phyloP scores from a whole-genome alignment of 2,113 vertebrate species.

The Phylloscopus trochiloides region DNA sequence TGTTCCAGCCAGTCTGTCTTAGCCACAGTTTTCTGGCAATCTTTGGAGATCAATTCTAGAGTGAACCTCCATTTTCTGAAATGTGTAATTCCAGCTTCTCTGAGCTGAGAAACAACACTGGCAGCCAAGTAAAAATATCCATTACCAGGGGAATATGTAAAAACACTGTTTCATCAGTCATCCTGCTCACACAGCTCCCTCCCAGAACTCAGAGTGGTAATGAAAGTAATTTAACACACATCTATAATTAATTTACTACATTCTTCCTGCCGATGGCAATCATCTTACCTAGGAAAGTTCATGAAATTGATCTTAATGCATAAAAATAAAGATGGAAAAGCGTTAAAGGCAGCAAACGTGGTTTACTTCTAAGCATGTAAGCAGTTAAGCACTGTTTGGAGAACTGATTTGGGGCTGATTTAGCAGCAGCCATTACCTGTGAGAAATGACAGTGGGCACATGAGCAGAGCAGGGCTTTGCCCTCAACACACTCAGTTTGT shows the following conservation, averaged over 20 bases:
- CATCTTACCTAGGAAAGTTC: constrained; percentile 69
- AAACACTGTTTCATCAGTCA: constrained; percentile 78
- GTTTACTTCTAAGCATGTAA: constrained; percentile 46
- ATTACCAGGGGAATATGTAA: constrained; percentile 62
- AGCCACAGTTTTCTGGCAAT: background rate
- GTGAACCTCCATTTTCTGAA: constrained; percentile 8
- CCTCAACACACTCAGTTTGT: background rate
- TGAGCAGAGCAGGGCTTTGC: background rate
- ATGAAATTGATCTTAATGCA: constrained; percentile 74
- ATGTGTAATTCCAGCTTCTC: constrained; percentile 17
- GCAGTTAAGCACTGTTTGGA: constrained; percentile 52
- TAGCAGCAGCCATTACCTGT: constrained; percentile 39
- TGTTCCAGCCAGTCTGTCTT: background rate
- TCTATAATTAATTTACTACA: constrained; percentile 94
- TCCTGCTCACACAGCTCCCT: constrained; percentile 72
- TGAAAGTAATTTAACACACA: constrained; percentile 96
- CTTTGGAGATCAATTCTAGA: background rate
- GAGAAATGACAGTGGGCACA: background rate
- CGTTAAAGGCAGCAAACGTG: constrained; percentile 34
- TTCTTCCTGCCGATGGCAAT: constrained; percentile 72
- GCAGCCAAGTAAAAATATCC: constrained; percentile 22
- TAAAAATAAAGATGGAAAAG: constrained; percentile 57
- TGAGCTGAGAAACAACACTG: constrained; percentile 29
- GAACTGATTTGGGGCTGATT: constrained; percentile 54
- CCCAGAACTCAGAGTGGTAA: constrained; percentile 80